A percentile compares a stretch with the other conserved stretches of the same genome.
These are phyloP conservation scores for Troides helena DNA, from an alignment of 2,888 invertebrate genomes.

Conservation along the genomic window DNA sequence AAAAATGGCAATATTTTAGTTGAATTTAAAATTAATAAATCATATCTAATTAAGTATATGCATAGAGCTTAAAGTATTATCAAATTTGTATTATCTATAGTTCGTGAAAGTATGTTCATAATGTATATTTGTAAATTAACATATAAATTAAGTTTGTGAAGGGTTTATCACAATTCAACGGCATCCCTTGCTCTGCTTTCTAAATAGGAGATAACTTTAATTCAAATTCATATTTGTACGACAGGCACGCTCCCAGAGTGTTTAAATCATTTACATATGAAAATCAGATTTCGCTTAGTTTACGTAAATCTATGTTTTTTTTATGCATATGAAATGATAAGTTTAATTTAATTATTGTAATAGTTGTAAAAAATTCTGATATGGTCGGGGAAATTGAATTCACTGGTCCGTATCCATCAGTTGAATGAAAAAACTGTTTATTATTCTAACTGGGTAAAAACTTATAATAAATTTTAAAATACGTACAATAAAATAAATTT, in stretches of 20 bases:
- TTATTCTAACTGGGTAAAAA: too few species aligned
- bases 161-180: slow-evolving; percentile 4
- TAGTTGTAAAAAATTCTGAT: background rate
- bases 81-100: too few species aligned
- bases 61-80: too few species aligned
- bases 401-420: background rate
- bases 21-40: too few species aligned
- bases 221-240: slow-evolving; percentile 9
- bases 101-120: slow-evolving; percentile 1
- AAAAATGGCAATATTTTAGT: background rate
- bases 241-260: background rate
- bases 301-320: background rate
- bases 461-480: too few species aligned
- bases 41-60: too few species aligned
- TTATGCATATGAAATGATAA: background rate
- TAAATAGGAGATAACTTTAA: slow-evolving; percentile 20
- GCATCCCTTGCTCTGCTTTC: slow-evolving; percentile 1
- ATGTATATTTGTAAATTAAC: slow-evolving; percentile 13
- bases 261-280: slow-evolving; percentile 7
- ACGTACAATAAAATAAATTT: too few species aligned
- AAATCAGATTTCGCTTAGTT: slow-evolving; percentile 2
- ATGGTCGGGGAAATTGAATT: background rate
- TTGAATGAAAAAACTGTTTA: too few species aligned
- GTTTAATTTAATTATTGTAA: background rate
- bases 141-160: slow-evolving; percentile 21